phyloP scores from a whole-genome alignment of 2,113 vertebrate species.

The Albula goreensis region DNA sequence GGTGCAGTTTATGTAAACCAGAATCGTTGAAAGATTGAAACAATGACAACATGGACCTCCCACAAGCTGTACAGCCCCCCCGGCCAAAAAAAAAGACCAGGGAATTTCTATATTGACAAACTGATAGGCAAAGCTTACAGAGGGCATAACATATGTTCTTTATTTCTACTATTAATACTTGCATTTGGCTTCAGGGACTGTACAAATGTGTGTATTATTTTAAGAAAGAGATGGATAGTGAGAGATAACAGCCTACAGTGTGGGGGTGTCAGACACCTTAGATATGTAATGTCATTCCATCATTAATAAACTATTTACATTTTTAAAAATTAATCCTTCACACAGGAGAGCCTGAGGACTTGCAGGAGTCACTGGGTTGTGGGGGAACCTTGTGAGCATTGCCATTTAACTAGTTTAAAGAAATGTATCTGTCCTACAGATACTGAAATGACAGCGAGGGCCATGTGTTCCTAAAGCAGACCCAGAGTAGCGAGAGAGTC shows the following conservation, averaged over 20 bases:
- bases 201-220: background rate
- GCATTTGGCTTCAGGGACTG: background rate
- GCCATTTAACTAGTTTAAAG: no score
- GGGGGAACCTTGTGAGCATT: no score
- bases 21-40: background rate
- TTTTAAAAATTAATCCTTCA: no score
- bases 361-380: background rate
- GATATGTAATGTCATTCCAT: slow-evolving; percentile 41
- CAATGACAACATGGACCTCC: background rate
- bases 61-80: background rate
- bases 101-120: background rate
- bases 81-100: background rate
- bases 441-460: background rate
- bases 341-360: slow-evolving; percentile 34
- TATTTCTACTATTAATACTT: no score
- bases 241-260: slow-evolving; percentile 5
- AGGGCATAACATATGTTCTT: no score
- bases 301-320: slow-evolving; percentile 45
- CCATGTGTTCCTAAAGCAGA: slow-evolving; percentile 41
- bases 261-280: slow-evolving; percentile 23
- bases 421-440: background rate
- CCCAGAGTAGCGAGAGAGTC: background rate
- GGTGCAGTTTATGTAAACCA: slow-evolving; percentile 36
- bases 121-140: background rate
- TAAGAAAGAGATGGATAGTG: background rate